A percentile compares a stretch with the other conserved stretches of the same genome.
These are phyloP conservation scores for Microtus richardsoni DNA, from an alignment of 2,113 vertebrate genomes.

Conservation along the genomic window DNA sequence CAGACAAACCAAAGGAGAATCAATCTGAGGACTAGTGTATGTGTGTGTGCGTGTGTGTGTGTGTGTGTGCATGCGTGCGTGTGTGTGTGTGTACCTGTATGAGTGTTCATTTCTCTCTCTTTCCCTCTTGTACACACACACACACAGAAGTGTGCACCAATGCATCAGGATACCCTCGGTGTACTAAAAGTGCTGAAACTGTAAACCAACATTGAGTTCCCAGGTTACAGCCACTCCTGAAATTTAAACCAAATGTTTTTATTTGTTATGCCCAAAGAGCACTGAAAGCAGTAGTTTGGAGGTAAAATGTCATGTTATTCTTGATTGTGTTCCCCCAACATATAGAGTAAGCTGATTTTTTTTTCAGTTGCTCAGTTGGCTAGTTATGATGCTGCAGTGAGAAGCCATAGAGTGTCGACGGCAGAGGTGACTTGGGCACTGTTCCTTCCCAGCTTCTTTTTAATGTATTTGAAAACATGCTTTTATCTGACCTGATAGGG, in stretches of 20 bases:
- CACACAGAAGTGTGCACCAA: neutral
- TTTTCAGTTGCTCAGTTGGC: constrained; percentile 69
- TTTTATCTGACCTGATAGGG: constrained; percentile 17
- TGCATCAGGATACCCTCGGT: constrained; percentile 76
- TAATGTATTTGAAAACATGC: neutral
- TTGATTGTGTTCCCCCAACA: constrained; percentile 83
- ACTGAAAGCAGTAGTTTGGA: constrained; percentile 83
- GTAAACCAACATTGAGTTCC: constrained; percentile 85
- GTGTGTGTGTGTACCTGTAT: neutral
- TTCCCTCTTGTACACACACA: neutral
- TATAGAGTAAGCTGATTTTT: constrained; percentile 65
- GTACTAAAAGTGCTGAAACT: constrained; percentile 83
- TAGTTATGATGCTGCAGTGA: constrained; percentile 71
- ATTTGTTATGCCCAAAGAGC: constrained; percentile 70
- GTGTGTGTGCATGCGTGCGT: fast-evolving
- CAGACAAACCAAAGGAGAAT: constrained; percentile 9
- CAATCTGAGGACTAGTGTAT: neutral
- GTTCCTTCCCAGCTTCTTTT: constrained; percentile 56
- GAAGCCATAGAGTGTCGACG: constrained; percentile 73
- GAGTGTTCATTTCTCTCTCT: neutral
- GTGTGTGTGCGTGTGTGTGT: neutral
- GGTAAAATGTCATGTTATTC: constrained; percentile 85
- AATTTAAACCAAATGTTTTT: constrained; percentile 93
- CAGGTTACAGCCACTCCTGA: constrained; percentile 82
- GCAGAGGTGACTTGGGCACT: constrained; percentile 49